Conservation (phyloP, 2,888 invertebrate genomes). For the Tetragonula carbonaria region DNA sequence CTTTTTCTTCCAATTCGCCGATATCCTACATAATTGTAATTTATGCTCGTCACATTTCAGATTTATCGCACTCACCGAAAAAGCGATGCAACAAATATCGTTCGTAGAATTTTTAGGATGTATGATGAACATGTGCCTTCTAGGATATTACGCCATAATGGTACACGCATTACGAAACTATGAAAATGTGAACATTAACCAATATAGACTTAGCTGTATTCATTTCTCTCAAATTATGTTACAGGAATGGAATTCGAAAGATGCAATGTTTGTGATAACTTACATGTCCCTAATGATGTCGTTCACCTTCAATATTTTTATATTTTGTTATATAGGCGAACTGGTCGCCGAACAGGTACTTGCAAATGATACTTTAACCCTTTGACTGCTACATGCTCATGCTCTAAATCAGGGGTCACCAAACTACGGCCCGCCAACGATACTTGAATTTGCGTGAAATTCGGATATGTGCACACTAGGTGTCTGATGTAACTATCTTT, state of each 20-base stretch:
- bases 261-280: conserved; percentile 42
- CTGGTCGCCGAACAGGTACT: conserved; percentile 71
- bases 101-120: conserved; percentile 78
- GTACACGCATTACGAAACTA: conserved; percentile 54
- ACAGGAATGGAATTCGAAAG: conserved; percentile 42
- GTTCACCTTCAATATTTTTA: conserved; percentile 76
- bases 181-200: background rate
- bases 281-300: conserved; percentile 71
- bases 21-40: background rate
- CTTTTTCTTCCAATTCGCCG: background rate
- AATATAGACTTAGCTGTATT: background rate
- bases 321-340: conserved; percentile 78
- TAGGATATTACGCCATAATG: conserved; percentile 77
- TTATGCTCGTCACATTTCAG: conserved; percentile 32
- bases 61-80: conserved; percentile 42
- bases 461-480: too few relatives aligned
- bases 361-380: background rate
- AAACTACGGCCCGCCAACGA: too few relatives aligned
- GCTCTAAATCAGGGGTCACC: too few relatives aligned
- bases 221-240: background rate
- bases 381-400: too few relatives aligned
- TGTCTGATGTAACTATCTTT: too few relatives aligned
- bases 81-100: conserved; percentile 70
- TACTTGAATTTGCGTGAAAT: too few relatives aligned
- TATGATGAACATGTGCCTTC: conserved; percentile 75